A percentile compares a stretch with the other conserved stretches of the same genome.
These are phyloP conservation scores for Bergia sp. DNA, from an alignment of 92 coral and sea anemone species.

Conservation along the genomic window DNA sequence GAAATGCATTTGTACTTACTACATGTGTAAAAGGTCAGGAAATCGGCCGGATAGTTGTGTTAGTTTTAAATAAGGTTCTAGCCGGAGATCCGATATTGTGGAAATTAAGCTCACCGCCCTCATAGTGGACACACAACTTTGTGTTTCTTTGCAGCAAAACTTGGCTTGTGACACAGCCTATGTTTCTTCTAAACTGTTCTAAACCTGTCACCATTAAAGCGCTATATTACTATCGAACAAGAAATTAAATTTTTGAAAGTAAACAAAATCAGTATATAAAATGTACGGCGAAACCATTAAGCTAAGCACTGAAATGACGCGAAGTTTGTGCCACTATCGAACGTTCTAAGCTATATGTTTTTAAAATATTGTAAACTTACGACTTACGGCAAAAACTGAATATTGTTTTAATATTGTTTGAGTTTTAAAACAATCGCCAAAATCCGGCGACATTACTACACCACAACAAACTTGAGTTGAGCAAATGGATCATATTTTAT, in stretches of 20 bases:
- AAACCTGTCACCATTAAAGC: neutral
- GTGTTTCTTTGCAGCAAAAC: too few relatives aligned
- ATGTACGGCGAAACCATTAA: neutral
- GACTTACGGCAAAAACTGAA: neutral
- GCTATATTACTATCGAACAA: neutral
- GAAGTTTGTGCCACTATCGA: neutral
- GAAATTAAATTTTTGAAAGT: neutral
- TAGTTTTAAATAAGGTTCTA: neutral
- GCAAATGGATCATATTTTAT: neutral
- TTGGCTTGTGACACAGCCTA: neutral
- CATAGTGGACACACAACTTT: too few relatives aligned
- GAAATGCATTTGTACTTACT: neutral
- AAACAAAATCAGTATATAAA: neutral
- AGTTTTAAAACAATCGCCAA: too few relatives aligned
- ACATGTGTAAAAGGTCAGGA: neutral
- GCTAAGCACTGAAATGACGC: neutral
- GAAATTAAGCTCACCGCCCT: neutral
- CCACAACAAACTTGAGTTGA: neutral
- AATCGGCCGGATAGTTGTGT: conserved; percentile 10
- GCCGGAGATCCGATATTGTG: neutral
- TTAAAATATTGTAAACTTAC: too few relatives aligned
- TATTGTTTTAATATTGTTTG: neutral
- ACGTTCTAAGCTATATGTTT: neutral
- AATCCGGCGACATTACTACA: too few relatives aligned
- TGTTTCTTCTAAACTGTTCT: neutral